These are phyloP conservation scores for Ephydatia muelleri DNA, from an alignment of 37 sponge, comb jelly and placozoan species.

Conservation along the genomic window DNA sequence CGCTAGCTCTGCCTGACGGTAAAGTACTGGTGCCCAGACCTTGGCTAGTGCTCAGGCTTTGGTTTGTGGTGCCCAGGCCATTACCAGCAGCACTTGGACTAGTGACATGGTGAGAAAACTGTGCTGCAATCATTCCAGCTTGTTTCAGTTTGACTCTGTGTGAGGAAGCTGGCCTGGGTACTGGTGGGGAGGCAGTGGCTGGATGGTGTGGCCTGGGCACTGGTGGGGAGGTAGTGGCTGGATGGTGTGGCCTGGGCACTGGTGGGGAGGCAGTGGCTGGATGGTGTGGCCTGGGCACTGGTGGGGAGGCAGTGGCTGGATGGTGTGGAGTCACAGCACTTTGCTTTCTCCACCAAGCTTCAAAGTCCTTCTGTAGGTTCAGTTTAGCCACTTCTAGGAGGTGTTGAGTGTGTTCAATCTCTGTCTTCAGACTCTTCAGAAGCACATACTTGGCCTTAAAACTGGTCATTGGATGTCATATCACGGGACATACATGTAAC, in stretches of 20 bases:
- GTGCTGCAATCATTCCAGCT: background rate
- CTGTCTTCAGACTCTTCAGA: conserved; percentile 88
- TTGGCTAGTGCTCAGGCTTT: background rate
- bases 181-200: too few relatives aligned
- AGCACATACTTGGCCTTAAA: conserved; percentile 74
- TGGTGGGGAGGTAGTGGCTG: background rate
- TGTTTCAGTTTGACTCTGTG: background rate
- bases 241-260: background rate
- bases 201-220: too few relatives aligned
- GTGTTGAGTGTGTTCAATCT: conserved; percentile 97
- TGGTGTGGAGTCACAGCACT: background rate
- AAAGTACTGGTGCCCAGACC: background rate
- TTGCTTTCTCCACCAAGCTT: conserved; percentile 82
- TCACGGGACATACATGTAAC: too few relatives aligned
- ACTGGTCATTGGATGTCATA: too few relatives aligned
- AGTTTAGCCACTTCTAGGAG: conserved; percentile 88
- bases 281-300: background rate
- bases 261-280: background rate
- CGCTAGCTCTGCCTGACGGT: background rate
- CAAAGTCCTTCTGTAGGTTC: conserved; percentile 91
- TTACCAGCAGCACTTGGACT: background rate
- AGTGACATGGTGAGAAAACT: background rate
- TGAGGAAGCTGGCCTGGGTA: background rate
- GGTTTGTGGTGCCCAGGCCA: background rate
- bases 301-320: background rate